These are phyloP conservation scores for Triplophysa tibetana DNA, from an alignment of 2,113 vertebrate genomes.

Conservation along the genomic window DNA sequence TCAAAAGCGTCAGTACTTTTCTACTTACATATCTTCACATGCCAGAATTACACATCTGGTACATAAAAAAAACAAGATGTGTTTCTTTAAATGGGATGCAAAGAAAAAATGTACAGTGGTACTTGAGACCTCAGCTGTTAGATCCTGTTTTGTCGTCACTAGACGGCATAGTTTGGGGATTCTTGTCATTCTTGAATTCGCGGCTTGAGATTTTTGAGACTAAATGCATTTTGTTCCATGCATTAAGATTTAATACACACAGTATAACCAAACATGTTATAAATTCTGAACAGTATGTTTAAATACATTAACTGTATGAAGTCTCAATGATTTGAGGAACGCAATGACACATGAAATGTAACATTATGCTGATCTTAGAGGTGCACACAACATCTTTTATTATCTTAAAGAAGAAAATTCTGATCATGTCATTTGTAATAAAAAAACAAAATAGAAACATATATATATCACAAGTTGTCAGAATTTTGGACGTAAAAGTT, in stretches of 20 bases:
- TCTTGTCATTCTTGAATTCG: neutral
- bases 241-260: neutral
- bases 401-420: too few relatives aligned
- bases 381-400: too few relatives aligned
- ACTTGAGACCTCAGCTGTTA: neutral
- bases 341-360: too few relatives aligned
- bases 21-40: neutral
- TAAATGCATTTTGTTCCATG: neutral
- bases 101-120: neutral
- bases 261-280: neutral
- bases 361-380: too few relatives aligned
- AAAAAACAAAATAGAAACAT: neutral
- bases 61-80: neutral
- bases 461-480: too few relatives aligned
- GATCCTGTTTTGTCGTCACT: slow-evolving; percentile 3
- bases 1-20: neutral
- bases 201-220: neutral
- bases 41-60: neutral
- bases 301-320: neutral
- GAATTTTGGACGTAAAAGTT: too few relatives aligned
- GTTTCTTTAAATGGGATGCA: neutral
- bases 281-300: neutral
- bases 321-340: neutral
- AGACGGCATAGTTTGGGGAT: neutral
- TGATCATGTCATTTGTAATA: neutral